A percentile compares a stretch with the other conserved stretches of the same genome.
Conservation (phyloP, 2,113 vertebrate species). For the Osmerus mordax region DNA sequence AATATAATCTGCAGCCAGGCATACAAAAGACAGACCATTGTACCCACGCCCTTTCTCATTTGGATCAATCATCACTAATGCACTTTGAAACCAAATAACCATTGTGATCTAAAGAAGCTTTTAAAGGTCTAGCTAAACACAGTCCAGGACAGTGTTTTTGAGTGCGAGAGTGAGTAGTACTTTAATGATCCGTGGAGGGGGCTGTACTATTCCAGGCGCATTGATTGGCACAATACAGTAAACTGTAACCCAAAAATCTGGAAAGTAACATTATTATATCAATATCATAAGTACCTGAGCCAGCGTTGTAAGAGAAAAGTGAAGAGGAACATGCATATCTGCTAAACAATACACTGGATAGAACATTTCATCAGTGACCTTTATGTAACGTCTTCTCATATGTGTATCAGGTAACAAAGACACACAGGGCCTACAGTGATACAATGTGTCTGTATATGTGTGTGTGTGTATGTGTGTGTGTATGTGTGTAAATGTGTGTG, state of each 20-base stretch:
- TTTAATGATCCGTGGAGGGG: too few relatives aligned
- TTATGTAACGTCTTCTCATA: conserved; percentile 47
- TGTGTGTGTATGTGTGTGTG: not conserved
- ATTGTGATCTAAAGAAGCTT: too few relatives aligned
- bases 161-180: too few relatives aligned
- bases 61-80: conserved; percentile 33
- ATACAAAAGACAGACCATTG: conserved; percentile 21
- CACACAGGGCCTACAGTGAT: conserved; percentile 9
- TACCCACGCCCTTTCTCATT: conserved; percentile 1
- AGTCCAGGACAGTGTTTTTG: too few relatives aligned
- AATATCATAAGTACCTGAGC: too few relatives aligned
- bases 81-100: conserved; percentile 21
- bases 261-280: too few relatives aligned
- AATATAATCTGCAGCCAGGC: conserved; percentile 31
- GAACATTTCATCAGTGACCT: conserved; percentile 56
- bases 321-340: too few relatives aligned
- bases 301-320: too few relatives aligned
- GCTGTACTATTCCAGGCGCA: too few relatives aligned
- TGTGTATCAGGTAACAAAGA: conserved; percentile 59
- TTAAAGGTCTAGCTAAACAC: too few relatives aligned
- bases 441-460: not conserved
- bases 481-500: conserved; percentile 9
- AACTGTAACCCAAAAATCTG: too few relatives aligned
- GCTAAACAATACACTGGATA: conserved; percentile 25
- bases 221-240: too few relatives aligned